Base-by-base conservation (phyloP, 1,140 invertebrate genomes). In the Pseudomyrmex cubaensis region DNA sequence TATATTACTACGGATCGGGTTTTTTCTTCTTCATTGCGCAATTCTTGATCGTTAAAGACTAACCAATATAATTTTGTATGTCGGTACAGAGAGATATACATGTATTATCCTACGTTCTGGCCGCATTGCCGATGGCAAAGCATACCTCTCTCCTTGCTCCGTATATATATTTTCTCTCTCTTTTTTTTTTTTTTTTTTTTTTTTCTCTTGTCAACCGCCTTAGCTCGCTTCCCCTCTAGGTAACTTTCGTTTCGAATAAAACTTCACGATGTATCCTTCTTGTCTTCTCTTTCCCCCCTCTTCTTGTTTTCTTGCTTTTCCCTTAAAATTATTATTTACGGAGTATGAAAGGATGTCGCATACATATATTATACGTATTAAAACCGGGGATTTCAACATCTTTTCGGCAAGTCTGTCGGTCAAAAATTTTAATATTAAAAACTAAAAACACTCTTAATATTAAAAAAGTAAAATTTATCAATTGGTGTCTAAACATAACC, bases 211-310 rank as follows among this genome's bases (percentile, higher is more conserved):
- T 83, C 82, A 83, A 83, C 82, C 73, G 62, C 25, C 70, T 82
- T 50, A 61, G 61, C 25, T 64, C 61, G 61, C 62, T 73, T 77
- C 56, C 17, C 25, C 73, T 59, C 44, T 52, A 44, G 73, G 69
- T 67, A 82, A 63, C 74, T 85, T 87, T 73, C 80, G 82, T 69
- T 84, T 57, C 80, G 66, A 72, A 82, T 77, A 77, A 82, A 82
- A 82, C 54, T 80, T 80, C 20, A 69, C 76, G 46, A 20, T 72
- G 59, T 72, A 80, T 80, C 10, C 66, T 44, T 5, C 54, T 59
- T 61, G 20, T 48, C 70, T 85, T 89, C 64, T 54, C 61, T 67
- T 50, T 50, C 13, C 50, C 50, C 84, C 54, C 80, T 72, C 61
- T 44, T 66, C 66, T 80, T 59, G 63, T 86, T 84, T 77, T 63